phyloP scores from a whole-genome alignment of 2,888 invertebrate species.

The Agrypnus murinus region DNA sequence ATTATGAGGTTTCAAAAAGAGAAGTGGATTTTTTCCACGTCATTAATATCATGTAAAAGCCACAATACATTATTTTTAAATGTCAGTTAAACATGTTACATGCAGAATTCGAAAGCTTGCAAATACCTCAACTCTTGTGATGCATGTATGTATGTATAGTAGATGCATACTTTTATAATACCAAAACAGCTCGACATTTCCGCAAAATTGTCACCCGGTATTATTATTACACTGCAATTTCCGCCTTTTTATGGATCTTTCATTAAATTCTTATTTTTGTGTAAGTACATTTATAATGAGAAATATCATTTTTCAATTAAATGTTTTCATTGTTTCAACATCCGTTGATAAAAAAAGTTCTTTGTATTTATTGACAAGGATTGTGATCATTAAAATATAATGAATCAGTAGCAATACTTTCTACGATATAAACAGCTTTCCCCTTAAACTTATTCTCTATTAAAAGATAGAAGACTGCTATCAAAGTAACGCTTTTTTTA shows the following conservation, averaged over 20 bases:
- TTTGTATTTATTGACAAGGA: slow-evolving; percentile 11
- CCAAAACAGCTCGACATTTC: neutral
- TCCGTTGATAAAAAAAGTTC: neutral
- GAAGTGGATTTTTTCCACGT: too few relatives aligned
- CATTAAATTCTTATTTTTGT: too few relatives aligned
- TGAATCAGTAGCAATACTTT: slow-evolving; percentile 7
- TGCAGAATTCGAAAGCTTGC: slow-evolving; percentile 9
- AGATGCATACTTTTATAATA: neutral
- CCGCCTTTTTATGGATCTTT: neutral
- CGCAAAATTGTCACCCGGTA: neutral
- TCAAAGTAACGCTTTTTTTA: neutral
- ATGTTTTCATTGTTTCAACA: neutral
- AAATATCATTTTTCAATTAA: neutral
- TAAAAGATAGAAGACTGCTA: slow-evolving; percentile 1
- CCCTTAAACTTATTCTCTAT: slow-evolving; percentile 13
- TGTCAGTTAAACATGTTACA: too few relatives aligned
- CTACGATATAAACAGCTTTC: slow-evolving; percentile 7
- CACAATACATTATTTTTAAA: too few relatives aligned
- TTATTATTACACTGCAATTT: slow-evolving; percentile 1
- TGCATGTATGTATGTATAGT: slow-evolving; percentile 14
- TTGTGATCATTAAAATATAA: neutral
- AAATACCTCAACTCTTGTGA: slow-evolving; percentile 9
- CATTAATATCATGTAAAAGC: too few relatives aligned
- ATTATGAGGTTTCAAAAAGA: too few relatives aligned
- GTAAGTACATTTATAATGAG: neutral